Conservation (phyloP, 2,888 invertebrate genomes). For the Parnassius orleans region DNA sequence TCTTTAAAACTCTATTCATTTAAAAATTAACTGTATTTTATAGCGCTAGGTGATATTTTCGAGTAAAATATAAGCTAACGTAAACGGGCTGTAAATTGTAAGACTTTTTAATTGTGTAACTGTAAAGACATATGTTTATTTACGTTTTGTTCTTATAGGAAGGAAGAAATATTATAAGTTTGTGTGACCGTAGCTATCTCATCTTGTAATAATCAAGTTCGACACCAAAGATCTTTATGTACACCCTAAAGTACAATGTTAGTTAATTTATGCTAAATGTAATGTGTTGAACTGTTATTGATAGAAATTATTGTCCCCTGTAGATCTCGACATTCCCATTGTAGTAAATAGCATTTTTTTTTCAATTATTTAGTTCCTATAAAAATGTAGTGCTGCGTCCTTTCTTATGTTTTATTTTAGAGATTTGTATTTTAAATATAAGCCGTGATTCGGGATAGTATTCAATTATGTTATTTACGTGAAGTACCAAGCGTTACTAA, state of each 20-base stretch:
- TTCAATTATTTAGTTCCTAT: slow-evolving; percentile 46
- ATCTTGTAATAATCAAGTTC: slow-evolving; percentile 38
- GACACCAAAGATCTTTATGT: slow-evolving; percentile 69
- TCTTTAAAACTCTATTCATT: slow-evolving; percentile 12
- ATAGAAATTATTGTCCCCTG: slow-evolving; percentile 40
- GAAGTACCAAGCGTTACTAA: slow-evolving; percentile 11
- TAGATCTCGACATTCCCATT: slow-evolving; percentile 75
- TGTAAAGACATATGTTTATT: slow-evolving; percentile 12
- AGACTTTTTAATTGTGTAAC: slow-evolving; percentile 52
- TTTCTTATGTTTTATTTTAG: slow-evolving; percentile 42
- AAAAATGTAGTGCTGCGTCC: slow-evolving; percentile 42
- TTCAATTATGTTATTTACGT: slow-evolving; percentile 21
- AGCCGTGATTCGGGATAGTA: slow-evolving; percentile 1
- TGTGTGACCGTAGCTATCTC: slow-evolving; percentile 43
- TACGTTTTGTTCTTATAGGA: slow-evolving; percentile 22
- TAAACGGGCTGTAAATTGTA: slow-evolving; percentile 61
- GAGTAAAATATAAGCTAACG: slow-evolving; percentile 14
- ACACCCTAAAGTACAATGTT: slow-evolving; percentile 48
- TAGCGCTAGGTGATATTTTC: slow-evolving; percentile 18
- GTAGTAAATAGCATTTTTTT: slow-evolving; percentile 47
- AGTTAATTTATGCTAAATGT: slow-evolving; percentile 43
- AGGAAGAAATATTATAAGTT: not conserved
- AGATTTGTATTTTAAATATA: slow-evolving; percentile 7
- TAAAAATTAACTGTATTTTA: not conserved
- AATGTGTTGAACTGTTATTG: slow-evolving; percentile 51